Percentiles rank a stretch among this genome's conserved stretches.
Evolutionary conservation across 2,888 invertebrate species (phyloP).

Genomic region (Sialis fuliginosa): DNA sequence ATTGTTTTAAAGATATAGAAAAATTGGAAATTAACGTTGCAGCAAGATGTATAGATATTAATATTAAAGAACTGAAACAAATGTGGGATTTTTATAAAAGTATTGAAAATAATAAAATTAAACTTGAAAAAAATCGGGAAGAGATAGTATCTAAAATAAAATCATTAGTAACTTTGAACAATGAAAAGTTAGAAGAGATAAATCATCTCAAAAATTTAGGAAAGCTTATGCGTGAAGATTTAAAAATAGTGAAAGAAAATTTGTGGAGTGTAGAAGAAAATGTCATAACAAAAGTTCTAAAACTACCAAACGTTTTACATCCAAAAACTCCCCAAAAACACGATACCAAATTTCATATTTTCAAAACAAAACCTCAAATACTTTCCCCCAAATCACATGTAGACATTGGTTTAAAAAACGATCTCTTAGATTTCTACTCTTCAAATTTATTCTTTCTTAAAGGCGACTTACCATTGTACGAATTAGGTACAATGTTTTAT

Average conservation of each 20-base stretch:
- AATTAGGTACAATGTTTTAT: slow-evolving; percentile 38
- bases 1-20: slow-evolving; percentile 31
- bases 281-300: slow-evolving; percentile 41
- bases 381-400: slow-evolving; percentile 29
- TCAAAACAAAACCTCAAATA: slow-evolving; percentile 16
- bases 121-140: slow-evolving; percentile 27
- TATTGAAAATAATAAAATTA: slow-evolving; percentile 15
- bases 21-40: slow-evolving; percentile 34
- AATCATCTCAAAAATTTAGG: slow-evolving; percentile 8
- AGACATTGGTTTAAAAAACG: slow-evolving; percentile 31
- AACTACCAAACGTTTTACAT: slow-evolving; percentile 54
- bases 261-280: slow-evolving; percentile 59
- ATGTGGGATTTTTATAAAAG: slow-evolving; percentile 43
- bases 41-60: slow-evolving; percentile 31
- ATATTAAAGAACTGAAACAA: slow-evolving; percentile 35
- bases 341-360: slow-evolving; percentile 16
- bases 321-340: slow-evolving; percentile 34
- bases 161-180: slow-evolving; percentile 16
- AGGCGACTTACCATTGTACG: slow-evolving; percentile 53
- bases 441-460: slow-evolving; percentile 41
- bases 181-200: not conserved
- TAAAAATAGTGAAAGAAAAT: slow-evolving; percentile 40
- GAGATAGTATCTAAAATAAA: slow-evolving; percentile 31
- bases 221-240: slow-evolving; percentile 36
- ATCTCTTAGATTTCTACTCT: slow-evolving; percentile 37